Conservation (phyloP, 2,797 vertebrate genomes). For the Muscicapa striata region DNA sequence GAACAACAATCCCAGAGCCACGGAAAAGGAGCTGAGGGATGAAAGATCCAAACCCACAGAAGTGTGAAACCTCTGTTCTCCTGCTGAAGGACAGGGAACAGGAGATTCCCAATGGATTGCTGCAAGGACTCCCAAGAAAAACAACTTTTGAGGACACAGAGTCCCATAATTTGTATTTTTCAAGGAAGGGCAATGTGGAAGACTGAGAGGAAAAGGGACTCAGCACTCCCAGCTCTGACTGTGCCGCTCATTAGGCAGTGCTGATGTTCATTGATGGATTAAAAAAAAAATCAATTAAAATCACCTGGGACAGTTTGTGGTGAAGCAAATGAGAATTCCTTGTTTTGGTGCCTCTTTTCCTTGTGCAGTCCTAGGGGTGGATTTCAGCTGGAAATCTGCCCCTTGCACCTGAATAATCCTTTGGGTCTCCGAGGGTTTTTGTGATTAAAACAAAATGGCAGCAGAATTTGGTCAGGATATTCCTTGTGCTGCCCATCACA, state of each 20-base stretch:
- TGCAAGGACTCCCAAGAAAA: background rate
- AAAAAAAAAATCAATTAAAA: background rate
- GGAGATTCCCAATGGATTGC: background rate
- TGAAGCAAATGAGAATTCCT: background rate
- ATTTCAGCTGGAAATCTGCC: background rate
- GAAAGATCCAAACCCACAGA: no score
- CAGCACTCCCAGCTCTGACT: background rate
- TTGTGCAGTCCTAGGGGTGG: background rate
- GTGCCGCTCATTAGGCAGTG: background rate
- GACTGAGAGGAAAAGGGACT: background rate
- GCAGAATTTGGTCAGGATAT: background rate
- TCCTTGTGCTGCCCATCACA: background rate
- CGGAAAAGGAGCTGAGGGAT: background rate
- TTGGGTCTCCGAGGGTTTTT: background rate
- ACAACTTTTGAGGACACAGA: background rate
- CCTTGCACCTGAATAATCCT: background rate
- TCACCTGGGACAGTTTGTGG: no score
- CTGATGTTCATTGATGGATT: background rate
- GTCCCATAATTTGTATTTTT: background rate
- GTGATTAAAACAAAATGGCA: background rate
- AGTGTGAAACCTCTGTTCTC: background rate
- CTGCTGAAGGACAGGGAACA: background rate
- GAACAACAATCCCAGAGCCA: no score
- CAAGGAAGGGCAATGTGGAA: fast-evolving
- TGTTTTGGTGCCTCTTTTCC: fast-evolving